Base-by-base conservation (phyloP, 2,113 vertebrate genomes). In the Polyodon spathula region DNA sequence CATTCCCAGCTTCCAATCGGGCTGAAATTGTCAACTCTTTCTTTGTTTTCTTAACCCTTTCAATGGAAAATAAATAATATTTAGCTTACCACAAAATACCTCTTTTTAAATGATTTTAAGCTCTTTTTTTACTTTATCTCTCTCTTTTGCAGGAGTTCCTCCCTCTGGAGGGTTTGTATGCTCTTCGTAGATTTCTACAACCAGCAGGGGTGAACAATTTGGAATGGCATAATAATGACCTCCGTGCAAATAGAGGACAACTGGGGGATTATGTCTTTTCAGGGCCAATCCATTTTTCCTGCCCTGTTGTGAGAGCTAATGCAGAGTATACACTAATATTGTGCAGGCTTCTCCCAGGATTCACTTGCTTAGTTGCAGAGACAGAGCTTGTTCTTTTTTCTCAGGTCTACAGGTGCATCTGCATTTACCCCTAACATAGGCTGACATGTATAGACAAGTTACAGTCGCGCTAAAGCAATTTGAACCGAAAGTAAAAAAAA, bases 41-140 rank as follows among this genome's bases (percentile, higher is more conserved):
- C 78, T 78, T 83, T 84, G 75, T 84, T 76, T 78, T 79, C 77
- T 80, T 83, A 79, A 81, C 82, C 81, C 77, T 80, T 86, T 84
- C 81, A 78, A 79, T 76, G 64, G 78, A 80, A 77, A 78, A 74
- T 80, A 86, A 86, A 84, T 84, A 83, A 84, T 84, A 83, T 83
- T 83, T 80, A 82, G 79, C 81, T 77, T 72, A 77, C 74, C 78
- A 79, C 76, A 27, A 82, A 81, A 80, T 79, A 78, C 75, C 69
- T 80, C 71, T 73, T 76, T 73, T 80, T 72, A 8, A 73, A 80
- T 75, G 15, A 58, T 73, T 81, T 78, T 84, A 83, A 86, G 85
- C 80, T 79, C 16, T 70, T 75, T 73, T 72, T 65, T 27, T 27
- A n/a, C 60, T 65, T 60, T 63, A 48, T 62, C 64, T 44, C 43